These are phyloP conservation scores for Armadillidium nasatum DNA, from an alignment of 1,140 invertebrate genomes.

Conservation along the genomic window DNA sequence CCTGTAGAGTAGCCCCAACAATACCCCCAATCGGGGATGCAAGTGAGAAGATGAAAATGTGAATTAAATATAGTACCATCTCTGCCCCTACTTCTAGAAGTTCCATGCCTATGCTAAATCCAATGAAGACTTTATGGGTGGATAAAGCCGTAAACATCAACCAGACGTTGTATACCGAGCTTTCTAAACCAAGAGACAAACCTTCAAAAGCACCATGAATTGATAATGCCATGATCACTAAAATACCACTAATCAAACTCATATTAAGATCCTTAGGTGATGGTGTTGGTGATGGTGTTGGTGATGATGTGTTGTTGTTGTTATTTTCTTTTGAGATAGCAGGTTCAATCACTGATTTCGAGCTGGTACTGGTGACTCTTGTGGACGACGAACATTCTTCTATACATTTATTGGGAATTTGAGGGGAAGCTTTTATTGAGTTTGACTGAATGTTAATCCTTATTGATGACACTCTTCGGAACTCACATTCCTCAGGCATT, in stretches of 20 bases:
- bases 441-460: no score
- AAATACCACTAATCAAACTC: background rate
- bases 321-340: no score
- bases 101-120: constrained; percentile 53
- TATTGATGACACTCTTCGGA: no score
- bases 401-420: no score
- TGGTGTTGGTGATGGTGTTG: no score
- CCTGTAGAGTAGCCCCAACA: constrained; percentile 23
- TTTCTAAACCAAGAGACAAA: constrained; percentile 70
- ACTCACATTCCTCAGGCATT: no score
- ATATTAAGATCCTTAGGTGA: no score
- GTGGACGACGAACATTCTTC: no score
- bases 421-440: no score
- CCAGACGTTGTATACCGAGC: constrained; percentile 59
- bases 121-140: constrained; percentile 70
- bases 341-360: no score
- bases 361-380: no score
- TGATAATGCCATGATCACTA: background rate
- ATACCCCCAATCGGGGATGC: constrained; percentile 34
- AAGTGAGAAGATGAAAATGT: constrained; percentile 34
- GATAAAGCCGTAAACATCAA: constrained; percentile 57
- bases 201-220: constrained; percentile 50
- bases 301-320: no score
- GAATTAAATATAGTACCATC: constrained; percentile 19
- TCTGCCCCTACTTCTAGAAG: constrained; percentile 48